Evolutionary conservation across 2,888 invertebrate genomes (phyloP).

Genomic region (Acronicta alni): DNA sequence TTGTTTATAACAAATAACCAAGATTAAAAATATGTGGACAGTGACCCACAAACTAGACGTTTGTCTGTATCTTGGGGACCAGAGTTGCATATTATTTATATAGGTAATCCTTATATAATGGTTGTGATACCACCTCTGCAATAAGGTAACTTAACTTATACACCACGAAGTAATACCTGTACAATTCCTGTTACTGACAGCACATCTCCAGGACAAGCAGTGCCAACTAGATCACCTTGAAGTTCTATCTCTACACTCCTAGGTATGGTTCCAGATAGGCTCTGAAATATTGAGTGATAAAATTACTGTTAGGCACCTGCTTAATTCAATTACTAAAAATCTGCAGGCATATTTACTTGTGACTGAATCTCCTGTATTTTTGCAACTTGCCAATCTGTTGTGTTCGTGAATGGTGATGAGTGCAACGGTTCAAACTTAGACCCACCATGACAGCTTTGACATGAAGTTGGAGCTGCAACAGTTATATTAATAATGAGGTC

Average conservation of each 20-base stretch:
- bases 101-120: too few relatives aligned
- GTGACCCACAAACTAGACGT: too few relatives aligned
- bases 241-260: conserved; percentile 96
- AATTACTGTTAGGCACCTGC: too few relatives aligned
- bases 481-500: not conserved
- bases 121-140: too few relatives aligned
- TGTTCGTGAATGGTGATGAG: conserved; percentile 92
- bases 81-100: too few relatives aligned
- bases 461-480: conserved; percentile 86
- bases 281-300: conserved; percentile 73
- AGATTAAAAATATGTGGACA: too few relatives aligned
- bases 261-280: conserved; percentile 92
- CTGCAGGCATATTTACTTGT: conserved; percentile 79
- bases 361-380: conserved; percentile 95
- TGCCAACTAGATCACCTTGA: conserved; percentile 94
- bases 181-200: conserved; percentile 96
- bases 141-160: not conserved
- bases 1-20: too few relatives aligned
- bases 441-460: conserved; percentile 88
- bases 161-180: conserved; percentile 82
- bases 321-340: not conserved
- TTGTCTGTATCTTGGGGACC: too few relatives aligned
- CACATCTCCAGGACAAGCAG: conserved; percentile 96
- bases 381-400: conserved; percentile 94
- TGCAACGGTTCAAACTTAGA: conserved; percentile 91